These are phyloP conservation scores for Athene noctua DNA, from an alignment of 2,113 vertebrate species.

Conservation along the genomic window DNA sequence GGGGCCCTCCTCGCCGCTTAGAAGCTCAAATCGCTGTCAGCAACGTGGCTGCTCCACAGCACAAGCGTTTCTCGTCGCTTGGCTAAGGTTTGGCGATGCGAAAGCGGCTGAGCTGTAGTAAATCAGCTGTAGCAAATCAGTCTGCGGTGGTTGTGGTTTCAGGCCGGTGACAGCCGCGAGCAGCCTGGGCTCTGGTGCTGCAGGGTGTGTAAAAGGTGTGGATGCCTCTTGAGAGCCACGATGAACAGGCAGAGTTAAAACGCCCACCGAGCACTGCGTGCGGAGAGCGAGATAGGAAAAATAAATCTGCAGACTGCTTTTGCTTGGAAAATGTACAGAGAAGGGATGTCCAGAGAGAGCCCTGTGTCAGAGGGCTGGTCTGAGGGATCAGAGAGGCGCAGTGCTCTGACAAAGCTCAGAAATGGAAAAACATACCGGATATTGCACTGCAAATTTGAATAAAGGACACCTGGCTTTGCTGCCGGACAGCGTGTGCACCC, in stretches of 20 bases:
- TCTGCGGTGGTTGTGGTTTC: not conserved
- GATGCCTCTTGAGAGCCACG: not conserved
- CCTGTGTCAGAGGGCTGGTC: not conserved
- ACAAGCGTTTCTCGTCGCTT: fast-evolving
- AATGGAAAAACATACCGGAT: not conserved
- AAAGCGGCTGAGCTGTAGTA: not conserved
- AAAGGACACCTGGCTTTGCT: not conserved
- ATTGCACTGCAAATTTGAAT: not conserved
- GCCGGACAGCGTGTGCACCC: fast-evolving
- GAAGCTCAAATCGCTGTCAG: fast-evolving
- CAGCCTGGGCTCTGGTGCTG: fast-evolving
- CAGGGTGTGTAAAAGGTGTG: fast-evolving
- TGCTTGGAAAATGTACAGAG: not conserved
- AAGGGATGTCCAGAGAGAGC: too few species aligned
- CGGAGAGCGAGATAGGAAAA: not conserved
- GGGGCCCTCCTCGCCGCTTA: not conserved
- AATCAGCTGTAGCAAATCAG: too few species aligned
- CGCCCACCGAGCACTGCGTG: fast-evolving
- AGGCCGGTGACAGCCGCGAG: fast-evolving
- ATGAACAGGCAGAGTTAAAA: not conserved
- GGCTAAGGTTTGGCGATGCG: not conserved
- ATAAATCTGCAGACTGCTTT: fast-evolving
- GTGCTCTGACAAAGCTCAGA: too few species aligned
- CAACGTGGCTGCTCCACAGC: not conserved
- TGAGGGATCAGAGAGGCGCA: not conserved